A percentile compares a stretch with the other conserved stretches of the same genome.
Conservation (phyloP, 2,797 vertebrate species). For the Pelochelys cantorii region DNA sequence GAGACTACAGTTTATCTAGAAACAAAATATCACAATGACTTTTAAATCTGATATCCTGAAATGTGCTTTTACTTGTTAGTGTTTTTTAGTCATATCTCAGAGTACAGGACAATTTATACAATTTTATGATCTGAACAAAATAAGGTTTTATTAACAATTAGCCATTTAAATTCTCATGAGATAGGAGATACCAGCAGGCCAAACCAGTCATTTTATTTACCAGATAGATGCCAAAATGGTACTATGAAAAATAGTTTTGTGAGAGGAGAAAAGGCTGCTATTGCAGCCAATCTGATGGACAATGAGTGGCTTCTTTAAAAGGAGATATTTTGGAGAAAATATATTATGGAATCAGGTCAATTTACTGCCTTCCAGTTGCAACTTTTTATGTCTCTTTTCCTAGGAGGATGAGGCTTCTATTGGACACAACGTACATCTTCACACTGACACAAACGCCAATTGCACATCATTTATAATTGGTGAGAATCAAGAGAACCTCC, state of each 20-base stretch:
- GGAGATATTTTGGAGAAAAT: neutral
- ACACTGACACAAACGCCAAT: neutral
- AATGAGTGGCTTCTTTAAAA: neutral
- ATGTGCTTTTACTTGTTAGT: neutral
- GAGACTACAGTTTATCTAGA: neutral
- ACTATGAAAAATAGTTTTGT: neutral
- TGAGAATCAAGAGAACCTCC: neutral
- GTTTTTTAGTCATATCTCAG: neutral
- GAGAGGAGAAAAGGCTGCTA: neutral
- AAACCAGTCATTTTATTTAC: neutral
- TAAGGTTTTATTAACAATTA: conserved; percentile 24
- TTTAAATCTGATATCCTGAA: conserved; percentile 1
- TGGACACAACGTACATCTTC: neutral
- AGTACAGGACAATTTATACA: neutral
- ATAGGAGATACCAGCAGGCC: neutral
- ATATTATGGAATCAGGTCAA: neutral
- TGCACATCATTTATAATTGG: neutral
- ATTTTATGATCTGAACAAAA: neutral
- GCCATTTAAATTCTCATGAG: neutral
- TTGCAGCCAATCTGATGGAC: neutral
- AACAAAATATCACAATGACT: neutral
- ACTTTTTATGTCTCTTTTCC: neutral
- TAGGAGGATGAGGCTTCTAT: neutral
- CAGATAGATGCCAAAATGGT: neutral
- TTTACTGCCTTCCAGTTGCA: neutral